Conservation (phyloP, 2,888 invertebrate genomes). For the Netelia virgata region DNA sequence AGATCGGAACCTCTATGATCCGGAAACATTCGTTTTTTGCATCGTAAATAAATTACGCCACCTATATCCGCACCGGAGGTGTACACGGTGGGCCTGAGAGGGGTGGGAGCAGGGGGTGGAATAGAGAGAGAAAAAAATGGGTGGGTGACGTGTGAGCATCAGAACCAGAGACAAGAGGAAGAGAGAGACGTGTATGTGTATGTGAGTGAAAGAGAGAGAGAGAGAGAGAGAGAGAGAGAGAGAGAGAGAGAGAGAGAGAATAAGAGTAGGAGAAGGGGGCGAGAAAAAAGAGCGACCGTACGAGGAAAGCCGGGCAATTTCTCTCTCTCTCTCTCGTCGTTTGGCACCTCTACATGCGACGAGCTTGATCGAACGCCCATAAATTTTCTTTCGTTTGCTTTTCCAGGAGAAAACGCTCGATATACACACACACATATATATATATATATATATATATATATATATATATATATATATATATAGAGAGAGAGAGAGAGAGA, state of each 20-base stretch:
- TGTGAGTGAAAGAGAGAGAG: too few relatives aligned
- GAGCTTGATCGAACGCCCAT: conserved; percentile 72
- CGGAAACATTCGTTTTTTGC: conserved; percentile 62
- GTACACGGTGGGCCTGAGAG: conserved; percentile 10
- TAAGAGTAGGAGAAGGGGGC: background rate
- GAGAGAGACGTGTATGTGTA: too few relatives aligned
- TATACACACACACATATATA: background rate
- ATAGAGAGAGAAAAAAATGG: background rate
- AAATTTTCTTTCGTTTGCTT: conserved; percentile 73
- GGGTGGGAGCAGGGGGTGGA: background rate
- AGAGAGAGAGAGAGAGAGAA: background rate
- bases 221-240: background rate
- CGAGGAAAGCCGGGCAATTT: conserved; percentile 22
- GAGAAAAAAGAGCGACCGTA: background rate
- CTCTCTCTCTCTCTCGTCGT: conserved; percentile 24
- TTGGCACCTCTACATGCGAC: conserved; percentile 60
- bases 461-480: too few relatives aligned
- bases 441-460: too few relatives aligned
- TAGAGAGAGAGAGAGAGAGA: too few relatives aligned
- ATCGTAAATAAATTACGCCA: conserved; percentile 66
- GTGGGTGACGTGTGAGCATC: conserved; percentile 43
- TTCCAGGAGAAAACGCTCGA: conserved; percentile 55
- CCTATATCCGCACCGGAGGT: conserved; percentile 56
- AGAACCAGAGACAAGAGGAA: conserved; percentile 8
- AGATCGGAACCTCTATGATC: conserved; percentile 51